Conservation (phyloP, 2,888 invertebrate genomes). For the Tromatobia lineatoria region DNA sequence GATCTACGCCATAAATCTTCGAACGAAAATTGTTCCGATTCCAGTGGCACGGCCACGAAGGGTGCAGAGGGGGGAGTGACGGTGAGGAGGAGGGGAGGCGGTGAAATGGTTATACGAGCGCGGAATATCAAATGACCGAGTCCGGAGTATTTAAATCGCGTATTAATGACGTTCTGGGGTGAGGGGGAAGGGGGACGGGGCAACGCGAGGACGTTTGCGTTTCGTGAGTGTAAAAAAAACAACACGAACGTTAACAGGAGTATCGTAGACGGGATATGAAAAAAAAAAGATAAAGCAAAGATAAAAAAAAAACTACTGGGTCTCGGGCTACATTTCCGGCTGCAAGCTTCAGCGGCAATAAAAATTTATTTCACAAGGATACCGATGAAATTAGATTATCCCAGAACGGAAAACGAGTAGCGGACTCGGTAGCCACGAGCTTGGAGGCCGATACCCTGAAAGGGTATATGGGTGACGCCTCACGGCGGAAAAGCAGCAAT, state of each 20-base stretch:
- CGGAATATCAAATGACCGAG: constrained; percentile 64
- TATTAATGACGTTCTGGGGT: constrained; percentile 57
- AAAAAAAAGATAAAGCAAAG: constrained; percentile 50
- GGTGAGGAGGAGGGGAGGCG: neutral
- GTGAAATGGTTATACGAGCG: constrained; percentile 50
- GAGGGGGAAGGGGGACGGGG: neutral
- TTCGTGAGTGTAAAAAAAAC: constrained; percentile 47
- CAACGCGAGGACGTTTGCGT: constrained; percentile 18
- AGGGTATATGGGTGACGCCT: constrained; percentile 2
- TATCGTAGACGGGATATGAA: constrained; percentile 43
- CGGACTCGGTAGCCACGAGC: constrained; percentile 63
- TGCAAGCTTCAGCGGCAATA: constrained; percentile 75
- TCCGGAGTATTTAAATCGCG: constrained; percentile 60
- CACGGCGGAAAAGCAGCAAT: constrained; percentile 76
- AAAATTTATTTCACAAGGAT: constrained; percentile 76
- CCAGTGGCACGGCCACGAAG: neutral
- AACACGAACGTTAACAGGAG: constrained; percentile 39
- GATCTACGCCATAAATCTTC: constrained; percentile 52
- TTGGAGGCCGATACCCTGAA: constrained; percentile 46
- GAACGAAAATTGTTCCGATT: constrained; percentile 42
- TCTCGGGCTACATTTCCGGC: constrained; percentile 65
- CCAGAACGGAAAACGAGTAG: constrained; percentile 70
- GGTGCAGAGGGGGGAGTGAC: neutral
- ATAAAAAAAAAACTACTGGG: constrained; percentile 46
- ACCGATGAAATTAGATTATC: constrained; percentile 78